Conservation (phyloP, 2,888 invertebrate genomes). For the Crepidodera aurea region DNA sequence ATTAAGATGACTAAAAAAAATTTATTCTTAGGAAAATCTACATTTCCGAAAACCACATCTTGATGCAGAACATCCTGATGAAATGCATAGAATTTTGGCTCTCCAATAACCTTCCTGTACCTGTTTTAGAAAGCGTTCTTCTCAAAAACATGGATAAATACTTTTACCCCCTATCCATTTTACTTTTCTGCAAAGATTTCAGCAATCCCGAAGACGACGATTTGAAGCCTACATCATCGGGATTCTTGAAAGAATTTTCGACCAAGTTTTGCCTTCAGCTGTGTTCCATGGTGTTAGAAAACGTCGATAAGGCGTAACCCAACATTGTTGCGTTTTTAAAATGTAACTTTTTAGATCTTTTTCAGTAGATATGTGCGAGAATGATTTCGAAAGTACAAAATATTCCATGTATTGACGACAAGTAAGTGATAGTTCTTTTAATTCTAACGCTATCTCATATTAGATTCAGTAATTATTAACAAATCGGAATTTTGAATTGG, state of each 20-base stretch:
- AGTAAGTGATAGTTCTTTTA: too few relatives aligned
- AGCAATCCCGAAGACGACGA: constrained; percentile 46
- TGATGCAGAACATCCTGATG: constrained; percentile 61
- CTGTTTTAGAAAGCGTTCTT: constrained; percentile 57
- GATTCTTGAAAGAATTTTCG: constrained; percentile 61
- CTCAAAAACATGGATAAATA: constrained; percentile 62
- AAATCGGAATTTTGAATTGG: too few relatives aligned
- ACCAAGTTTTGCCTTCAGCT: constrained; percentile 62
- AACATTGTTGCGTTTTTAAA: constrained; percentile 2
- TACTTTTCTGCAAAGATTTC: constrained; percentile 61
- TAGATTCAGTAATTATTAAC: too few relatives aligned
- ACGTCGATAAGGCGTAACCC: constrained; percentile 58
- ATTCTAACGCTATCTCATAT: too few relatives aligned
- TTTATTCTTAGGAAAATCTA: constrained; percentile 48
- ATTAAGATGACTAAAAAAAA: too few relatives aligned
- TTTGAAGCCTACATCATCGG: constrained; percentile 55
- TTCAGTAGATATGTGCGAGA: background rate
- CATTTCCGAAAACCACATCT: constrained; percentile 60
- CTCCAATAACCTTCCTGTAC: constrained; percentile 57
- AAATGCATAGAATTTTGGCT: constrained; percentile 62
- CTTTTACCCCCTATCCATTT: constrained; percentile 61
- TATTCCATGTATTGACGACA: too few relatives aligned
- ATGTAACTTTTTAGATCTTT: background rate
- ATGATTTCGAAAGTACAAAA: background rate
- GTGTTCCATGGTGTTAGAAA: constrained; percentile 62